These are phyloP conservation scores for Axinella damicornis DNA, from an alignment of 37 sponge, comb jelly and placozoan genomes.

Conservation along the genomic window DNA sequence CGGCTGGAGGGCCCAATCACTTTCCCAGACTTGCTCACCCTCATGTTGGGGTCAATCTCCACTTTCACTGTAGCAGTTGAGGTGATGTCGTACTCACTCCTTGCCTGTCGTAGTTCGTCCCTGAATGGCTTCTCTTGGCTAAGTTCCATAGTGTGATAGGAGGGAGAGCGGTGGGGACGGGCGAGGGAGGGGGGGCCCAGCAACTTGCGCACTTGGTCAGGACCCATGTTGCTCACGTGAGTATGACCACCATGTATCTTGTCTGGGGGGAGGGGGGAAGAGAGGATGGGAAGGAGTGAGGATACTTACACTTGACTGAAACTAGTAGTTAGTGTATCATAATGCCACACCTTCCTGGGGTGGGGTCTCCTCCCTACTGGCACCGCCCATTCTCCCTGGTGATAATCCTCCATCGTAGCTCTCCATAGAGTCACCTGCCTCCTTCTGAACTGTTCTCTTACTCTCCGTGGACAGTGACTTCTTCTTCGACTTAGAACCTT, in stretches of 20 bases:
- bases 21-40: conserved; percentile 22
- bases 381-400: background rate
- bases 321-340: too few relatives aligned
- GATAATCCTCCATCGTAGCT: too few relatives aligned
- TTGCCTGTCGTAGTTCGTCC: conserved; percentile 18
- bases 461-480: too few relatives aligned
- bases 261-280: too few relatives aligned
- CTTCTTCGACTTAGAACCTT: background rate
- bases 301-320: too few relatives aligned
- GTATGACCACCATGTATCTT: too few relatives aligned
- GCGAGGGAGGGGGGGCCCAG: background rate
- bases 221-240: background rate
- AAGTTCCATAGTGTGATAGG: background rate
- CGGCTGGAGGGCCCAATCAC: background rate
- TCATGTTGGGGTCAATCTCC: conserved; percentile 21
- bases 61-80: background rate
- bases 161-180: background rate
- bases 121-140: too few relatives aligned
- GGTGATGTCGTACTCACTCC: conserved; percentile 9
- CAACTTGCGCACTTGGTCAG: background rate
- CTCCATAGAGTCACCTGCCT: too few relatives aligned
- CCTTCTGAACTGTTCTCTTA: too few relatives aligned
- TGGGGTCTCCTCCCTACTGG: too few relatives aligned
- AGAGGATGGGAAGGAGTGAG: too few relatives aligned
- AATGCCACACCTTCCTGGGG: too few relatives aligned